Evolutionary conservation across 1,140 invertebrate species (phyloP).

Genomic region (Heliconius nattereri): DNA sequence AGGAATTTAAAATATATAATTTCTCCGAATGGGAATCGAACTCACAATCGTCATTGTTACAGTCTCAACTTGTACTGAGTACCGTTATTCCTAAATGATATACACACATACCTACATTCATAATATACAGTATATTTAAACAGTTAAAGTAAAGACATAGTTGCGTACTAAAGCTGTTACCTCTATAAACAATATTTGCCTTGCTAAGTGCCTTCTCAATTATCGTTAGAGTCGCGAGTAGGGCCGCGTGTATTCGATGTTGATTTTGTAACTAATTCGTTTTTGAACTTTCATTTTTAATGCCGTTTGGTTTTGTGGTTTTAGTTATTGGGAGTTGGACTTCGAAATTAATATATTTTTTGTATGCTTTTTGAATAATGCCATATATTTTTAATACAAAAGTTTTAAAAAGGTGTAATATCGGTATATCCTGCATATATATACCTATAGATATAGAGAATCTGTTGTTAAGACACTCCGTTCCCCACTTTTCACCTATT

Average conservation of each 20-base stretch:
- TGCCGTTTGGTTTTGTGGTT: not conserved
- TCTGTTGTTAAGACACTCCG: no score
- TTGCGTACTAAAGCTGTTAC: not conserved
- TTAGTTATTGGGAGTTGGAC: not conserved
- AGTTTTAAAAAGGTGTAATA: no score
- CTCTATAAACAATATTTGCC: constrained; percentile 17
- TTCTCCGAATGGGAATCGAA: no score
- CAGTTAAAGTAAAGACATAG: constrained; percentile 6
- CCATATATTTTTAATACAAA: no score
- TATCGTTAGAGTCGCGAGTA: constrained; percentile 18
- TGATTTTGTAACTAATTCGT: constrained; percentile 4
- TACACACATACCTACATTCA: not conserved
- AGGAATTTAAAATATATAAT: no score
- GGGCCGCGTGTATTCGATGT: not conserved
- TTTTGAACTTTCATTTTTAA: not conserved
- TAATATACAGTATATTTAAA: constrained; percentile 8
- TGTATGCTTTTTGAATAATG: no score
- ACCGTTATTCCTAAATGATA: not conserved
- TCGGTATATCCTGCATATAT: no score
- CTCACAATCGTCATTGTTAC: no score
- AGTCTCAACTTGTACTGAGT: not conserved
- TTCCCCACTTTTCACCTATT: no score
- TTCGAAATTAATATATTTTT: not conserved
- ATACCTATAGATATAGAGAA: no score
- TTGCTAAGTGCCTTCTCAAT: constrained; percentile 25